Conservation (phyloP, 1,140 invertebrate species). For the Chrysomallon squamiferum region DNA sequence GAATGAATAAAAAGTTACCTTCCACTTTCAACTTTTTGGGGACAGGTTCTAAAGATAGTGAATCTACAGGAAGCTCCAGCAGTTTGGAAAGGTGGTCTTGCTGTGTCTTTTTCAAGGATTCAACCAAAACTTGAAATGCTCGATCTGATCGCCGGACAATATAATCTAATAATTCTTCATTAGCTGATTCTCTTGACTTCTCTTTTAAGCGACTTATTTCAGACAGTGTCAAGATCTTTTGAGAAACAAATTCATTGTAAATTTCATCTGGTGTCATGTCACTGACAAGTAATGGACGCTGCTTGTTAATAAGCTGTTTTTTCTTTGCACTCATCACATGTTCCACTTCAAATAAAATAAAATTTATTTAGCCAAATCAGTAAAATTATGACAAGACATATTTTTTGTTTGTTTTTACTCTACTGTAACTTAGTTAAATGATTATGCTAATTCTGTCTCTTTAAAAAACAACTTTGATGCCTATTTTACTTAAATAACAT, state of each 20-base stretch:
- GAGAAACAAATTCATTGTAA: neutral
- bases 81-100: conserved; percentile 2
- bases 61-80: neutral
- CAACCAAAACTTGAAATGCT: neutral
- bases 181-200: neutral
- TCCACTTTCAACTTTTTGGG: too few species aligned
- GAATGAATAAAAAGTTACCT: too few species aligned
- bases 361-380: neutral
- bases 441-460: too few species aligned
- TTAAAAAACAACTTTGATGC: too few species aligned
- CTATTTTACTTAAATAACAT: too few species aligned
- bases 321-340: neutral
- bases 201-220: neutral
- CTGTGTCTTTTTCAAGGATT: neutral
- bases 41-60: too few species aligned
- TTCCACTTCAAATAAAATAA: neutral
- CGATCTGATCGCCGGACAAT: conserved; percentile 1
- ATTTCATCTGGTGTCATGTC: conserved; percentile 3
- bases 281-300: neutral
- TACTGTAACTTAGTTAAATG: too few species aligned
- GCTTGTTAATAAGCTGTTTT: neutral
- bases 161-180: neutral
- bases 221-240: neutral
- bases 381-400: too few species aligned
- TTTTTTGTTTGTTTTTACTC: too few species aligned